Evolutionary conservation across 2,797 vertebrate species (phyloP).

Genomic region (Pangasius krempfi): DNA sequence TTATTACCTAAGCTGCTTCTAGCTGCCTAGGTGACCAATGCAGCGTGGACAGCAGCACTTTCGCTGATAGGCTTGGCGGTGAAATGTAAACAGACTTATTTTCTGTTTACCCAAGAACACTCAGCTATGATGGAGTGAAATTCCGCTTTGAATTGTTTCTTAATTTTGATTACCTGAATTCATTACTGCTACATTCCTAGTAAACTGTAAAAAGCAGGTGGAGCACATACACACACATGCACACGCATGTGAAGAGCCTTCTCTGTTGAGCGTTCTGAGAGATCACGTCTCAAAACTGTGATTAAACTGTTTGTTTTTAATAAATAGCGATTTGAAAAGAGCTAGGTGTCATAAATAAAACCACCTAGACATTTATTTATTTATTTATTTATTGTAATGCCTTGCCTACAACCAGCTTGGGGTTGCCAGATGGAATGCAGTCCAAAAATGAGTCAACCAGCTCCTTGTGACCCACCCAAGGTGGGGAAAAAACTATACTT

Average conservation of each 20-base stretch:
- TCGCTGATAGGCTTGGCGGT: background rate
- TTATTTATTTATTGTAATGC: background rate
- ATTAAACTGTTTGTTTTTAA: background rate
- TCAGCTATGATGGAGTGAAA: background rate
- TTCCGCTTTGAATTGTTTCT: background rate
- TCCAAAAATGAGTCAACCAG: background rate
- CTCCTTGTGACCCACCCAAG: background rate
- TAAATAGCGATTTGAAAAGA: background rate
- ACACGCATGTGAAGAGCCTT: background rate
- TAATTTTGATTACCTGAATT: background rate
- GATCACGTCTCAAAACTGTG: background rate
- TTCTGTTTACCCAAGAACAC: conserved; percentile 25
- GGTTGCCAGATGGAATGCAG: background rate
- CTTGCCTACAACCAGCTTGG: background rate
- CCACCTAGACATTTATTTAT: no score
- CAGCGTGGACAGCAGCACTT: conserved; percentile 6
- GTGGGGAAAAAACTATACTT: background rate
- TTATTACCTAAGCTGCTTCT: conserved; percentile 28
- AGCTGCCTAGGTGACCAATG: conserved; percentile 39
- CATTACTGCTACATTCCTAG: background rate
- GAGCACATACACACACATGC: background rate
- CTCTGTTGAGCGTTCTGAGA: background rate
- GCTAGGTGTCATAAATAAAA: no score
- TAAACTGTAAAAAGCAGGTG: background rate
- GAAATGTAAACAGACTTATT: conserved; percentile 1